A percentile compares a stretch with the other conserved stretches of the same genome.
Conservation (phyloP, 1,140 invertebrate genomes). For the Drosophila simulans region DNA sequence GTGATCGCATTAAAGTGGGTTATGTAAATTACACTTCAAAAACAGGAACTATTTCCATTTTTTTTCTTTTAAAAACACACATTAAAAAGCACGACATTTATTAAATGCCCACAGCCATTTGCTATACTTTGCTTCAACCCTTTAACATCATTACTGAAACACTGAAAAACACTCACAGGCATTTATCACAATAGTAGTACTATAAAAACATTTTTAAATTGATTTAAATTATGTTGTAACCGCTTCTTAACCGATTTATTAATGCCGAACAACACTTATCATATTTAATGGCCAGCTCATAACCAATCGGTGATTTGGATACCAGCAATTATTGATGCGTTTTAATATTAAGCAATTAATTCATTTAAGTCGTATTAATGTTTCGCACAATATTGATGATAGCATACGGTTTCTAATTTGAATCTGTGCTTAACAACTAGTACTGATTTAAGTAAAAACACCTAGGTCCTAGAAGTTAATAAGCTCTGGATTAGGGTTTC, state of each 20-base stretch:
- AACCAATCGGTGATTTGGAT: conserved; percentile 1
- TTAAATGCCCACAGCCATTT: background rate
- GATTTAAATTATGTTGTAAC: conserved; percentile 29
- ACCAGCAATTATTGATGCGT: background rate
- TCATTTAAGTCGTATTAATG: background rate
- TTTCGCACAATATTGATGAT: too few relatives aligned
- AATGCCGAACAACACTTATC: conserved; percentile 12
- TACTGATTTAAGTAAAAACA: too few relatives aligned
- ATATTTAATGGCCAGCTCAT: conserved; percentile 19
- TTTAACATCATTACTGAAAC: background rate
- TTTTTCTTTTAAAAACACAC: too few relatives aligned
- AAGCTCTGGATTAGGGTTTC: too few relatives aligned
- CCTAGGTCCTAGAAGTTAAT: too few relatives aligned
- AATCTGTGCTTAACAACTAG: too few relatives aligned
- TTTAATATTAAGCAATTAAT: background rate
- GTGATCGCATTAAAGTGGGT: too few relatives aligned
- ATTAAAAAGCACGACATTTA: background rate
- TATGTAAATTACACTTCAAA: too few relatives aligned
- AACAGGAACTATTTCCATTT: too few relatives aligned
- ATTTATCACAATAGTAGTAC: conserved; percentile 16
- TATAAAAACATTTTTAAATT: conserved; percentile 11
- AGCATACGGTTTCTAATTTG: too few relatives aligned
- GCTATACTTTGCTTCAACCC: background rate
- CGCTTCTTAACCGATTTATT: conserved; percentile 31
- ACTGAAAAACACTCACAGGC: conserved; percentile 1